Evolutionary conservation across 2,113 vertebrate species (phyloP), one percentile per base, ranked within the genome.

Genomic region (Dasyprocta punctata): DNA sequence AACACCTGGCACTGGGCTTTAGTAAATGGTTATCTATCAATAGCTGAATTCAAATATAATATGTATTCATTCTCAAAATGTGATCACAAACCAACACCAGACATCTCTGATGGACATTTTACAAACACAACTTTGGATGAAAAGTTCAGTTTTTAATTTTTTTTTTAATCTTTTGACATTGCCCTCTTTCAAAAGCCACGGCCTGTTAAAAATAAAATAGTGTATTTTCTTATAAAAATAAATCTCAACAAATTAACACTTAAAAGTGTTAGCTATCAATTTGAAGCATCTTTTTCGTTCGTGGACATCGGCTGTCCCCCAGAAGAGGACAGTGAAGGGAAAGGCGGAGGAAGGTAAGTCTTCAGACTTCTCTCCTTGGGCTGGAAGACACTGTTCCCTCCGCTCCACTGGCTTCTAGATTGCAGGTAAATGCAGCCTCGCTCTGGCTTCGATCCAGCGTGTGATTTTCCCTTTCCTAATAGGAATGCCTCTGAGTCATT

Each of bases 321-420:
- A 24, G n/a, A 13, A 56, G 89, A 77, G 36, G 44, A 63, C 9
- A 17, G 47, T 3, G 28, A 36, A 75, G 38, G 36, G 3, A 52
- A 54, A 54, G 47, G 44, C 28, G 56, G 22, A 19, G 47, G 54
- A 36, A 63, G 38, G 86, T 9, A 0, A 73, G 69, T 38, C 83
- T 36, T 56, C 11, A 41, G 20, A 24, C 41, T 33, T 56, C 38
- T 22, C 28, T 56, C 69, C n/a, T 1, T 10, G 38, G 73, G 13
- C 8, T 26, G 33, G 80, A 58, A 30, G 81, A 49, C 11, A 4
- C 47, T 0, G 1, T 22, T 26, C 22, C 20, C 3, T n/a, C 26
- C 5, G 28, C 26, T 54, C 2, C 0, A 0, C 30, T 22, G 6
- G 65, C 60, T 63, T 81, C 86, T 2, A 3, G 26, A n/a, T 56